phyloP scores from a whole-genome alignment of 2,113 vertebrate genomes.

The Istiophorus platypterus region DNA sequence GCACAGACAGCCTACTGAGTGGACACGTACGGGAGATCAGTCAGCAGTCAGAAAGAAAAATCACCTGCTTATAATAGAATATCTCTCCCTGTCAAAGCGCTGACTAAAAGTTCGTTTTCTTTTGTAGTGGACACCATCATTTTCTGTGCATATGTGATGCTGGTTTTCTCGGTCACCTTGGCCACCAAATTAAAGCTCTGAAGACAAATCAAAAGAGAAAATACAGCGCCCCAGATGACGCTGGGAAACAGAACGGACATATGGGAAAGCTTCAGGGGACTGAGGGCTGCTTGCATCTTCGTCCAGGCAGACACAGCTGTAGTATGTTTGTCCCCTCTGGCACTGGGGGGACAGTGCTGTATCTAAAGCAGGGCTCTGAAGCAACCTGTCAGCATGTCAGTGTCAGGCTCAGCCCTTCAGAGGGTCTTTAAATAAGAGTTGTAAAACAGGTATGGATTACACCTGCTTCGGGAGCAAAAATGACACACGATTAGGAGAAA shows the following conservation, averaged over 20 bases:
- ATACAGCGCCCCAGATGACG: not conserved
- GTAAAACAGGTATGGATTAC: conserved; percentile 35
- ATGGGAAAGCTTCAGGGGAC: conserved; percentile 52
- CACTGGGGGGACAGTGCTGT: conserved; percentile 16
- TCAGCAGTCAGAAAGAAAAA: not conserved
- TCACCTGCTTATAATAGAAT: conserved; percentile 31
- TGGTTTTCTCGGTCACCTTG: conserved; percentile 5
- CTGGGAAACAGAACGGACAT: conserved; percentile 27
- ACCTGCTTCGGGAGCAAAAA: conserved; percentile 7
- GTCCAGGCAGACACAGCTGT: conserved; percentile 64
- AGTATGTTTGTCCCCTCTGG: conserved; percentile 48
- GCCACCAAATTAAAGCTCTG: conserved; percentile 6
- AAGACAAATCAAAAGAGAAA: conserved; percentile 41
- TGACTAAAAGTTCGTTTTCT: not conserved
- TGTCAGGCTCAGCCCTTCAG: conserved; percentile 10
- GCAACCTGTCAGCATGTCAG: conserved; percentile 38
- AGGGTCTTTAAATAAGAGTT: conserved; percentile 22
- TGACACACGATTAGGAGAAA: not conserved
- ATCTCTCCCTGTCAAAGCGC: conserved; percentile 10
- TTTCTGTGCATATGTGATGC: not conserved
- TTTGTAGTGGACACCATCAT: not conserved
- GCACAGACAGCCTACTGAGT: conserved; percentile 26
- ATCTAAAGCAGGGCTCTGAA: conserved; percentile 22
- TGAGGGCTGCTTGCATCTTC: conserved; percentile 40
- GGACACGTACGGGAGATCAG: not conserved